These are phyloP conservation scores for Drosophila eugracilis DNA, from an alignment of 1,140 invertebrate species.

Conservation along the genomic window DNA sequence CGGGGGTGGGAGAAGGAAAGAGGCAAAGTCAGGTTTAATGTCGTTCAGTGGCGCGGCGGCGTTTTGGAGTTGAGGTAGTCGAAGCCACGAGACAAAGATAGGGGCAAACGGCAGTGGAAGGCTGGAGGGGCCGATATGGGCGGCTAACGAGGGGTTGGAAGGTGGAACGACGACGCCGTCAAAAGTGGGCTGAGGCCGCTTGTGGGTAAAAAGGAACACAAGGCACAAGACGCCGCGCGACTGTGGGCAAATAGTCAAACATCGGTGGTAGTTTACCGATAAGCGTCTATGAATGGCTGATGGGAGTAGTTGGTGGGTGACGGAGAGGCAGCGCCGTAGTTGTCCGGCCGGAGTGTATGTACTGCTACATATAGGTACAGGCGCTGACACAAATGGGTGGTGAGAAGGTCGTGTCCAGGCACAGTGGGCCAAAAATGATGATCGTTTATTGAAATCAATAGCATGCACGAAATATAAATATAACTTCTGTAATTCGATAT, in stretches of 20 bases:
- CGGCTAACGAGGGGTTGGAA: background rate
- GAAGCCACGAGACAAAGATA: conserved; percentile 16
- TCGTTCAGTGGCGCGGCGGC: conserved; percentile 70
- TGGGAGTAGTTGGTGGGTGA: conserved; percentile 24
- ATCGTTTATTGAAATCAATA: no score
- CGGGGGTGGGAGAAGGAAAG: conserved; percentile 10
- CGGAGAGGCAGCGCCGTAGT: conserved; percentile 12
- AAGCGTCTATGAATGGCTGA: conserved; percentile 50
- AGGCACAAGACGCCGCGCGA: conserved; percentile 16
- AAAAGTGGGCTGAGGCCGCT: conserved; percentile 65
- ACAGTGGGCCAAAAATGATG: conserved; percentile 22
- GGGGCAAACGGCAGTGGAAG: background rate
- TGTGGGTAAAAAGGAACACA: conserved; percentile 55
- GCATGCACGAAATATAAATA: no score
- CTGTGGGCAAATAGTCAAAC: conserved; percentile 51
- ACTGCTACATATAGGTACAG: conserved; percentile 6
- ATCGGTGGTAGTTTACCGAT: conserved; percentile 49
- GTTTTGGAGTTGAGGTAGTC: conserved; percentile 76
- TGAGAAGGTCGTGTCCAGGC: conserved; percentile 11
- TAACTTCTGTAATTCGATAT: no score
- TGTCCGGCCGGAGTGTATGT: conserved; percentile 6
- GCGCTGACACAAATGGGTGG: conserved; percentile 13
- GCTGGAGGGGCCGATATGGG: background rate
- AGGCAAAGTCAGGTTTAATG: conserved; percentile 80
- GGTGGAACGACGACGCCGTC: conserved; percentile 7